phyloP scores from a whole-genome alignment of 1,140 invertebrate species.

The Bilobella aurantiaca region DNA sequence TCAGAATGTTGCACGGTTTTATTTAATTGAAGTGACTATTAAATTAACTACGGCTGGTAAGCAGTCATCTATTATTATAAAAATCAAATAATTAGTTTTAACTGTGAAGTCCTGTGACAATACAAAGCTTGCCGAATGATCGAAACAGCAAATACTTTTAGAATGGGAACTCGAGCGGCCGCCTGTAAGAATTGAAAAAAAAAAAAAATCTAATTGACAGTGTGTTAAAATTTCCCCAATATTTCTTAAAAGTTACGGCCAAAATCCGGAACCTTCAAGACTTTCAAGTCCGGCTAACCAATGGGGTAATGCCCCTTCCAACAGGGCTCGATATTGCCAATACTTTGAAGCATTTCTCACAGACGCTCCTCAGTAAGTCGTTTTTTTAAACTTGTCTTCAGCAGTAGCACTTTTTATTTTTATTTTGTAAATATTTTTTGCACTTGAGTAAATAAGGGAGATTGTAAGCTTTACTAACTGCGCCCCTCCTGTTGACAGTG shows the following conservation, averaged over 20 bases:
- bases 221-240: conserved; percentile 31
- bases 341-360: conserved; percentile 95
- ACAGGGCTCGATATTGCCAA: conserved; percentile 91
- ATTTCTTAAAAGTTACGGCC: conserved; percentile 88
- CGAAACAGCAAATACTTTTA: not conserved
- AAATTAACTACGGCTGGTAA: too few species aligned
- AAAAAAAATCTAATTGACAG: conserved; percentile 11
- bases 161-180: conserved; percentile 45
- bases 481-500: conserved; percentile 47
- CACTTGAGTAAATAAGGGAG: not conserved
- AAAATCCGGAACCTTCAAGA: conserved; percentile 95
- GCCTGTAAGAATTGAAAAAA: conserved; percentile 40
- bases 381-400: too few species aligned
- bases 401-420: too few species aligned
- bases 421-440: too few species aligned
- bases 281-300: conserved; percentile 81
- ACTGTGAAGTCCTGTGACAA: not conserved
- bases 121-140: not conserved
- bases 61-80: too few species aligned
- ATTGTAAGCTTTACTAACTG: not conserved
- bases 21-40: too few species aligned
- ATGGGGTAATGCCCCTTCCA: conserved; percentile 80
- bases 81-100: not conserved
- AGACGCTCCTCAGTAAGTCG: conserved; percentile 82
- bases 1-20: too few species aligned